Base-by-base conservation (phyloP, 2,113 vertebrate genomes). In the Crotalus viridis region DNA sequence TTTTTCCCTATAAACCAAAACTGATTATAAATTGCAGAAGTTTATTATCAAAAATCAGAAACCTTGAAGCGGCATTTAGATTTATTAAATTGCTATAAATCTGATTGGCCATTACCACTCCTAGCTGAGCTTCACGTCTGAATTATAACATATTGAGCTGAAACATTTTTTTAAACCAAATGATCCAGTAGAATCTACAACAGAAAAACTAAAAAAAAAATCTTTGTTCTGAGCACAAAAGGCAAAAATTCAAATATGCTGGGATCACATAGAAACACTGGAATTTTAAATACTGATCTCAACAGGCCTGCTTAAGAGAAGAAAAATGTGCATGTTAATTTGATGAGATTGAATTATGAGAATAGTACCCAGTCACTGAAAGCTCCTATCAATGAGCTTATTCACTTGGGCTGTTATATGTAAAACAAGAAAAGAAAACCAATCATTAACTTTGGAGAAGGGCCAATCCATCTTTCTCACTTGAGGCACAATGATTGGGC, bases 1-100 rank as follows among this genome's bases (percentile, higher is more conserved):
- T 13, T 59, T 2, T 91, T 92, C 33, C 43, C 46, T 88, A 3
- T 43, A 48, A 13, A 24, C 24, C 54, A 46, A 86, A 57, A 81
- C 55, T 21, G 54, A 57, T 39, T n/a, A 17, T 24, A 57, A 86
- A 91, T 2, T 39, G 90, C 92, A 33, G 93, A 94, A 85, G 85
- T 48, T 46, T 81, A 28, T 56, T 22, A 6, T 88, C n/a, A 55
- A 1, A 81, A 54, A 85, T 54, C 21, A 91, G 6, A 91, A 21
- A 39, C n/a, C 24, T 22, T 46, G 52, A 43, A 56, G 90, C 12
- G 46, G n/a, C 28, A 90, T 51, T 26, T 52, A 51, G 17, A 22
- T 74, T 85, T 28, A 54, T 46, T 91, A 85, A 57, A 85, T 57
- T 56, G 33, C 54, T 57, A 21, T 46, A 56, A 85, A 55, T 85